Conservation (phyloP, 37 sponge, comb jelly and placozoan species). For the Agelas oroides region DNA sequence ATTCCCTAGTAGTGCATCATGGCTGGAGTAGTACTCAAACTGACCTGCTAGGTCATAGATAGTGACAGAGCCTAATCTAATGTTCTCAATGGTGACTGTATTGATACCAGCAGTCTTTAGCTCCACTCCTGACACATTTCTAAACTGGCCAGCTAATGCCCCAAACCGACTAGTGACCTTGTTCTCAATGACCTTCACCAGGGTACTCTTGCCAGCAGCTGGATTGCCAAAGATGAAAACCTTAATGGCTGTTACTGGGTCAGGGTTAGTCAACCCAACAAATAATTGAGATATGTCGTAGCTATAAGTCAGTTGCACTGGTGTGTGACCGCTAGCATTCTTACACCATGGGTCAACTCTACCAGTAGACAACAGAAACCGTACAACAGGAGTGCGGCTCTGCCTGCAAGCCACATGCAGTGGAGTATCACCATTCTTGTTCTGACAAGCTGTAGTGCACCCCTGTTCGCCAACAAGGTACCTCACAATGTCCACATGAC, state of each 20-base stretch:
- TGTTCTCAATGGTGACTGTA: not conserved
- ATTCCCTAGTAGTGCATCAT: conserved; percentile 26
- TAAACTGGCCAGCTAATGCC: not conserved
- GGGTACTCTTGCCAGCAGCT: conserved; percentile 44
- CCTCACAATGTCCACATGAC: no score
- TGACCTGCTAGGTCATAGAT: conserved; percentile 57
- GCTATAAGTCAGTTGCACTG: not conserved
- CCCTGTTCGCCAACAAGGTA: no score
- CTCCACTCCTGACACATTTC: not conserved
- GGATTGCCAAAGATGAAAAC: conserved; percentile 35
- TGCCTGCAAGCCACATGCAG: conserved; percentile 14
- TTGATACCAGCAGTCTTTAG: conserved; percentile 44
- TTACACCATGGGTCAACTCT: not conserved
- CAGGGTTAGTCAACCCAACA: not conserved
- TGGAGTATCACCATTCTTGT: no score
- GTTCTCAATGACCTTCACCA: conserved; percentile 11
- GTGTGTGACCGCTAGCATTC: not conserved
- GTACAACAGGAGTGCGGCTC: not conserved
- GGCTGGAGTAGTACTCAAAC: conserved; percentile 43
- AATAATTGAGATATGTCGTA: no score
- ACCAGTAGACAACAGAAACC: not conserved
- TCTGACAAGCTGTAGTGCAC: no score
- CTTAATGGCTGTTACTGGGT: not conserved
- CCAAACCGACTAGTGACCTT: not conserved
- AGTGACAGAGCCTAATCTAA: conserved; percentile 15